phyloP scores from a whole-genome alignment of 1,140 invertebrate genomes.

The Drosophila grimshawi region DNA sequence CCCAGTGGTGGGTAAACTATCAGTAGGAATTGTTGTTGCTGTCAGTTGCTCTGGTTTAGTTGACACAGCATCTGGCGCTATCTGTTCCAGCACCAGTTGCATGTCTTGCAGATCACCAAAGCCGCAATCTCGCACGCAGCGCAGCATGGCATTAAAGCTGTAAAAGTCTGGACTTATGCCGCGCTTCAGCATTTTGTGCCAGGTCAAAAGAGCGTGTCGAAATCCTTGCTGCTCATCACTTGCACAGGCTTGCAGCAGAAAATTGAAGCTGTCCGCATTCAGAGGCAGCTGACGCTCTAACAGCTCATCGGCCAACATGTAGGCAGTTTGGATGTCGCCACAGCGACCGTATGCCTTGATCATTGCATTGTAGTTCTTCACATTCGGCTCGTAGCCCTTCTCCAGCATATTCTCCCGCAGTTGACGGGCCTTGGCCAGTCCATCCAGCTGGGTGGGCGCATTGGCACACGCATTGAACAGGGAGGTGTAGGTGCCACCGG shows the following conservation, averaged over 20 bases:
- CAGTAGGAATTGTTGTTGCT: background rate
- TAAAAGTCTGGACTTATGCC: constrained; percentile 89
- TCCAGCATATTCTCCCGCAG: constrained; percentile 89
- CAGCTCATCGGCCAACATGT: constrained; percentile 94
- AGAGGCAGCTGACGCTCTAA: constrained; percentile 87
- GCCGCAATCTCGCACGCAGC: constrained; percentile 91
- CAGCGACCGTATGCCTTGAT: constrained; percentile 95
- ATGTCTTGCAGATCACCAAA: constrained; percentile 88
- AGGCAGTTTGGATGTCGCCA: constrained; percentile 90
- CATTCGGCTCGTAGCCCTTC: constrained; percentile 89
- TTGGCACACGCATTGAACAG: constrained; percentile 95
- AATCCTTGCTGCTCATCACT: constrained; percentile 92
- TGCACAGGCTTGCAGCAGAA: constrained; percentile 93
- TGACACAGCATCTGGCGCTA: constrained; percentile 25
- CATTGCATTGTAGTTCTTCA: constrained; percentile 93
- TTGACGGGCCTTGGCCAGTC: constrained; percentile 87
- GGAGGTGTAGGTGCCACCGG: constrained; percentile 90
- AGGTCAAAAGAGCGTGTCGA: constrained; percentile 91
- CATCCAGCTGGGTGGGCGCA: constrained; percentile 88
- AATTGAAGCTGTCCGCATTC: constrained; percentile 90
- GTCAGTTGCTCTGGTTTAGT: background rate
- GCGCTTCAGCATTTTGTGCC: constrained; percentile 90
- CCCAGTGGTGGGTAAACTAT: background rate
- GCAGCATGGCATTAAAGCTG: constrained; percentile 92
- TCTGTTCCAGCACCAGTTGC: constrained; percentile 84